Evolutionary conservation across 2,888 invertebrate genomes (phyloP), one percentile per base, ranked within the genome.

Genomic region (Leucophenga montana): DNA sequence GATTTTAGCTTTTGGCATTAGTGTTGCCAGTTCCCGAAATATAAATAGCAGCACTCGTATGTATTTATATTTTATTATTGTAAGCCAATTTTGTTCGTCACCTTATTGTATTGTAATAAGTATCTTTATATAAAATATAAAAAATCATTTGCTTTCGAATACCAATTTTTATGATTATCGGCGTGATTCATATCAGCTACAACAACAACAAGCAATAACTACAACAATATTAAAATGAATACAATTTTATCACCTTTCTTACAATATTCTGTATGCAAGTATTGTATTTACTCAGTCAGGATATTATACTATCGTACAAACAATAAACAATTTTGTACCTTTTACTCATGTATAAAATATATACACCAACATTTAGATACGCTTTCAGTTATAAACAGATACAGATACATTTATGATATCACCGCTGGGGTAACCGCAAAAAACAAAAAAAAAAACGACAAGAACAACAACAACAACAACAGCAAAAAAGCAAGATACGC

Each of bases 221-320:
- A n/a, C n/a, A n/a, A 39, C 8, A 5, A 39, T 39, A 57, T 27
- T n/a, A 57, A 13, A 57, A 57, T 57, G 68, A 68, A 71, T 50
- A 67, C 59, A 48, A 31, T 53, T 70, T 77, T 77, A 76, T 75
- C 65, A 73, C 72, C 33, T 67, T 68, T 48, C 27, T 13, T 2
- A 27, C 68, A 50, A 68, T 65, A 50, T 27, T 27, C 27, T 70
- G 75, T 76, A 76, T 74, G 57, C 31, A 72, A 70, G 69, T 64
- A 70, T 66, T 66, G 33, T n/a, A 48, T 53, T 56, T 61, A 65
- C 46, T 33, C 20, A 71, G 39, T 66, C 73, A 77, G 76, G 77
- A 77, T 77, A 69, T 50, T 48, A 59, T 4, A 61, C 27, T 77
- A 69, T 50, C 39, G 54, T 4, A 61, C 27, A 39, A 39, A 39